phyloP scores from a whole-genome alignment of 2,113 vertebrate species.

The Geothlypis trichas region DNA sequence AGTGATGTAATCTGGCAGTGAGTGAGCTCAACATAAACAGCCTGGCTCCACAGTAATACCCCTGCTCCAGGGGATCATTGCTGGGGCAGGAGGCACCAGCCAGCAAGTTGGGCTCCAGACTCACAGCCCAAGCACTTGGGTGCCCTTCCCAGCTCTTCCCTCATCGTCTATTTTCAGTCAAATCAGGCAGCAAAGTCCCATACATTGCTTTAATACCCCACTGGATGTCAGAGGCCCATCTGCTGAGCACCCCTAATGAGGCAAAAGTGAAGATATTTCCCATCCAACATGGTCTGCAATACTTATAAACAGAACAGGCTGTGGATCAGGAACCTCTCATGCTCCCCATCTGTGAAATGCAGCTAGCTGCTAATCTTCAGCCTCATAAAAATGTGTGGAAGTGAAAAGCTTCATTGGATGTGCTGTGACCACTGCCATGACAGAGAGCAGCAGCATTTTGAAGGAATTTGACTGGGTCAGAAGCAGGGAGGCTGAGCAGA shows the following conservation, averaged over 20 bases:
- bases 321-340: background rate
- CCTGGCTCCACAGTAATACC: background rate
- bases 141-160: background rate
- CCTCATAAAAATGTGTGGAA: background rate
- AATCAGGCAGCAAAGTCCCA: background rate
- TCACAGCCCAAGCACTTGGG: background rate
- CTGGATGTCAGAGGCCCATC: background rate
- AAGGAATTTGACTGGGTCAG: rapidly evolving
- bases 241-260: background rate
- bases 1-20: background rate
- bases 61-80: background rate
- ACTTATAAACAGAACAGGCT: background rate
- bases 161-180: background rate
- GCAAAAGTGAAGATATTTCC: background rate
- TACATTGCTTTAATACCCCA: background rate
- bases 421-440: background rate
- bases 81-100: background rate
- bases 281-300: background rate
- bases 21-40: background rate
- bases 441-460: background rate
- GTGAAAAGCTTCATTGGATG: background rate
- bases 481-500: background rate
- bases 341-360: background rate
- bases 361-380: background rate
- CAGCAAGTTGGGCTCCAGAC: background rate